Evolutionary conservation across 2,113 vertebrate species (phyloP), one percentile per base, ranked within the genome.

Genomic region (Callopanchax toddi): DNA sequence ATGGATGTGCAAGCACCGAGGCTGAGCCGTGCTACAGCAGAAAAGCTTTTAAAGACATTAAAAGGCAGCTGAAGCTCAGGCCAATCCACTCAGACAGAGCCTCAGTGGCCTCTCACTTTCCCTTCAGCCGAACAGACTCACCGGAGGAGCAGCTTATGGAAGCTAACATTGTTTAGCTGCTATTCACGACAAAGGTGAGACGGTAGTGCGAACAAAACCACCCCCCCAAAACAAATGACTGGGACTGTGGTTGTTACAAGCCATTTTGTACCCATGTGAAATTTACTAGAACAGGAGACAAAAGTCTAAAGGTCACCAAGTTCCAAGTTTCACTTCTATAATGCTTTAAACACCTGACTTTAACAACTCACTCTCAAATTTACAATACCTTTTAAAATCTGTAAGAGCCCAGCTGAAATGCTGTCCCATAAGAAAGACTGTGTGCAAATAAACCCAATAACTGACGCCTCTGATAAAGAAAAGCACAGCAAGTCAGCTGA

Each of bases 1-100:
- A 74, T 45, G 67, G 46, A 52, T 59, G 57, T 32, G 43, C 42
- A 53, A 42, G 72, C 40, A 26, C 22, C 54, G 58, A 71, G 36
- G 51, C 60, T 55, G 56, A 70, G 44, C 70, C 64, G 73, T 49
- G 54, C 54, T 72, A 32, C 59, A 60, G 71, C 68, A 75, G 21
- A 64, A 86, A 87, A 80, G 87, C 89, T 91, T 91, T 91, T 85
- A 87, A 86, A 84, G 78, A 80, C 89, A 89, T 88, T 89, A 91
- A 86, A 82, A 86, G 51, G 73, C 75, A 66, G 65, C 74, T 1
- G 18, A 67, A 42, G 66, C 65, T 83, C 63, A 39, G 48, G 72
- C 70, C 83, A 79, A 82, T 85, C 81, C 79, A 89, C 84, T 87
- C 82, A 83, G 81, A 86, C 80, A 68, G 65, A 13, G 46, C 69